Base-by-base conservation (phyloP, 2,113 vertebrate genomes). In the Pygoscelis adeliae region DNA sequence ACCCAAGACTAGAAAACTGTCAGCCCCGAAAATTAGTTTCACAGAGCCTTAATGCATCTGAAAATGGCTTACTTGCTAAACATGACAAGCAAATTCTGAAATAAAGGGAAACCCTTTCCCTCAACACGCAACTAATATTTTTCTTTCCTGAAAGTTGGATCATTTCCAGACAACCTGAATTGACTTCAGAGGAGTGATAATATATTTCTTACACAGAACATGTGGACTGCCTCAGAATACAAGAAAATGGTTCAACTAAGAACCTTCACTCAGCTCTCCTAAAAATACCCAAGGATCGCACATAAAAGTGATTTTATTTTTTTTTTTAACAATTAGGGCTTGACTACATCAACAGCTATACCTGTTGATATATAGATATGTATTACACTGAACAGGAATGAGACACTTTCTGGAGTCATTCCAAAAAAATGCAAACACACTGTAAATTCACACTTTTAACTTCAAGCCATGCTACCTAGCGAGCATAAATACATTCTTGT, bases 71-170 rank as follows among this genome's bases (percentile, higher is more conserved):
- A 91, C 84, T 90, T 91, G 84, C 89, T 95, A 93, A 93, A 96
- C 78, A 70, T 80, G 89, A 91, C 89, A 90, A 83, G 84, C 70
- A 91, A 91, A 91, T 85, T 82, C 84, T 0, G 0, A 97, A 97
- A 72, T 87, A 92, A 96, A 88, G 70, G 58, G 81, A 94, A 96
- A 94, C 62, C 74, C 87, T 92, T 95, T 96, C 56, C 73, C 58
- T 89, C 73, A 86, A 77, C 67, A 80, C 7, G 6, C 78, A 61
- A 76, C 66, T 88, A 95, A 92, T 97, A 95, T 95, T 96, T 96
- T 95, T 96, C 91, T 88, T 96, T 93, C 89, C 78, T 90, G 82
- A 85, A 96, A 58, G 71, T 6, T 97, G 95, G 91, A 96, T 90
- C 74, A 22, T 73, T 96, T 96, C 95, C 94, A 95, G 79, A 80